A percentile compares a stretch with the other conserved stretches of the same genome.
These are phyloP conservation scores for Bubo blakistoni DNA, from an alignment of 2,113 vertebrate genomes.

Conservation along the genomic window DNA sequence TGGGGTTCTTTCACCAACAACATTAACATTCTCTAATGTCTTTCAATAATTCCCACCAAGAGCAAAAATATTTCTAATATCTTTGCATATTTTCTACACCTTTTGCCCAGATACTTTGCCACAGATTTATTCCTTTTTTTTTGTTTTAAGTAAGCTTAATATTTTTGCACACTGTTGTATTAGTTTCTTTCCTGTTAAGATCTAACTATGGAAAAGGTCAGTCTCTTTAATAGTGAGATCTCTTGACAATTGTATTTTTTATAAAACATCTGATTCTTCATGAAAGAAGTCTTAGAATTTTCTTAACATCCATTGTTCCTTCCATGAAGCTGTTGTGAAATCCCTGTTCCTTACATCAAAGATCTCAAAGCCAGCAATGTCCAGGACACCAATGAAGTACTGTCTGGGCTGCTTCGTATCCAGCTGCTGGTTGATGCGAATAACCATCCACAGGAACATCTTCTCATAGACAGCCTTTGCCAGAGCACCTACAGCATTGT, in stretches of 20 bases:
- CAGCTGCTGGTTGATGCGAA: constrained; percentile 52
- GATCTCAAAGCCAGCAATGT: constrained; percentile 80
- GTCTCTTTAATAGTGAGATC: not conserved
- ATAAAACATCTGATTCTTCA: not conserved
- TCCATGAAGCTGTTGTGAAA: not conserved
- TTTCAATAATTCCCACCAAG: not conserved
- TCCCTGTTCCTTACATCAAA: constrained; percentile 73
- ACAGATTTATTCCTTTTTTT: not conserved
- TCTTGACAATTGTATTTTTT: not conserved
- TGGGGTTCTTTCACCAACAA: not conserved
- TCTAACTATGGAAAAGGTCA: not conserved
- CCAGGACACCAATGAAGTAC: constrained; percentile 79
- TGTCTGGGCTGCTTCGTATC: constrained; percentile 77
- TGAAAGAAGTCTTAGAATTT: not conserved
- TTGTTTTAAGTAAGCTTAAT: not conserved
- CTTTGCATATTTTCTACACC: not conserved
- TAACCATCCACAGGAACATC: too few species aligned
- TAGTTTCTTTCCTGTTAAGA: not conserved
- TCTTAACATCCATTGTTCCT: not conserved
- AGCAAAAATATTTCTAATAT: not conserved
- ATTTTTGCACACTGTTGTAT: not conserved
- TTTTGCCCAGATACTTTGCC: not conserved
- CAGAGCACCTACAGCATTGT: too few species aligned
- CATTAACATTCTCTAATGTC: not conserved
- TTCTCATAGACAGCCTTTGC: too few species aligned